A percentile compares a stretch with the other conserved stretches of the same genome.
These are phyloP conservation scores for Machimus atricapillus DNA, from an alignment of 2,888 invertebrate genomes.

Conservation along the genomic window DNA sequence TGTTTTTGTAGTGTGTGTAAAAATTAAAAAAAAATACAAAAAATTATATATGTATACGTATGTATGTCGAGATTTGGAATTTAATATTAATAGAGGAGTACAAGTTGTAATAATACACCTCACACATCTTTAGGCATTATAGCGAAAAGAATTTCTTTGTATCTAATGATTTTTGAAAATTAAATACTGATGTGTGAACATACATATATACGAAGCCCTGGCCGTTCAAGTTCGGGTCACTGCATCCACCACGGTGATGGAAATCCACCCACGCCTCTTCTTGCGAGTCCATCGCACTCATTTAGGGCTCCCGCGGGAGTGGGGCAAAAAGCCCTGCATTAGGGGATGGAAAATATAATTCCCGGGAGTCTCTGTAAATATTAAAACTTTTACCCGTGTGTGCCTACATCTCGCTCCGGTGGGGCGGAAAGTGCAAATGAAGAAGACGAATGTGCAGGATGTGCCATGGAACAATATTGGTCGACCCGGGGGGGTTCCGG, in stretches of 20 bases:
- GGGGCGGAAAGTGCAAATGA: neutral
- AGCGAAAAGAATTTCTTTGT: neutral
- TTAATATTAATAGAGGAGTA: no score
- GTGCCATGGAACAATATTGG: neutral
- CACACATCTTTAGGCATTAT: neutral
- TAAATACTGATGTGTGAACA: neutral
- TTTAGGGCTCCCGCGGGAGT: neutral
- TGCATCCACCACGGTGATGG: neutral
- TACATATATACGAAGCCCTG: no score
- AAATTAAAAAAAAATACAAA: no score
- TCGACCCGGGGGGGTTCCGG: neutral
- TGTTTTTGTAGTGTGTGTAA: no score
- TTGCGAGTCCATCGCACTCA: neutral
- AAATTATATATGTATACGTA: no score
- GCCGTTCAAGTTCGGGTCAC: neutral
- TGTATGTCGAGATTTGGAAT: no score
- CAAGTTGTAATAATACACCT: neutral
- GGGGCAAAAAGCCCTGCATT: neutral
- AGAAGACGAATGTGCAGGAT: neutral
- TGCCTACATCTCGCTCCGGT: neutral
- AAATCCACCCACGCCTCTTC: neutral
- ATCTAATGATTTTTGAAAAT: neutral
- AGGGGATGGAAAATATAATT: neutral
- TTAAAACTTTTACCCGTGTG: neutral
- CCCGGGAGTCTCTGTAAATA: neutral